Evolutionary conservation across 2,113 vertebrate species (phyloP).

Genomic region (Morphnarchus princeps): DNA sequence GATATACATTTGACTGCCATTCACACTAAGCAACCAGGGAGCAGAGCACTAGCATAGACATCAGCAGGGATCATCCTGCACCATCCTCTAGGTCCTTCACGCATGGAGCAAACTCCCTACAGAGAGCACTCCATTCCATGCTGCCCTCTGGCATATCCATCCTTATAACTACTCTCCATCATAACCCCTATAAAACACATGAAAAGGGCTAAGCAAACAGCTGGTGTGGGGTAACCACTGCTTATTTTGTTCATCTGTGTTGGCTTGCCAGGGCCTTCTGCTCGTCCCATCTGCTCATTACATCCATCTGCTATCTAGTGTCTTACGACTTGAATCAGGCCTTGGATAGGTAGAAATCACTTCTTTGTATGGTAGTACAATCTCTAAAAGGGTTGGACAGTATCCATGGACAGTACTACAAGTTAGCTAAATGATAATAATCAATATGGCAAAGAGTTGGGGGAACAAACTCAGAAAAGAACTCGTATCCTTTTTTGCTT

Average conservation of each 20-base stretch:
- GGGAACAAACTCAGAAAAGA: background rate
- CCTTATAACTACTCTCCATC: background rate
- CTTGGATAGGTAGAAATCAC: background rate
- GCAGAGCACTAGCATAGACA: background rate
- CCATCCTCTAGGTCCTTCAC: background rate
- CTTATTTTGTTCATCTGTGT: background rate
- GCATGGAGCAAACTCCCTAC: background rate
- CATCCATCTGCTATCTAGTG: background rate
- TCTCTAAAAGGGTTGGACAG: background rate
- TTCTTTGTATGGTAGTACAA: background rate
- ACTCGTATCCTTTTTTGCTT: background rate
- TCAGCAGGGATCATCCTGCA: background rate
- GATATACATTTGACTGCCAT: background rate
- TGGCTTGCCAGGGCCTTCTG: background rate
- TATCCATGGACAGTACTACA: background rate
- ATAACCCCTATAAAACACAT: background rate
- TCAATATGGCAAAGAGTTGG: background rate
- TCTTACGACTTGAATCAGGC: background rate
- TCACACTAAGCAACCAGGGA: background rate
- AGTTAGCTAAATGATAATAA: background rate
- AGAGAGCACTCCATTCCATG: background rate
- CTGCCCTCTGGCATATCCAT: background rate
- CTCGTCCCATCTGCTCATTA: background rate
- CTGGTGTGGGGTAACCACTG: background rate
- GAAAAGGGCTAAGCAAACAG: background rate